Percentiles rank a stretch among this genome's conserved stretches.
Conservation (phyloP, 2,113 vertebrate genomes). For the Neodontobutis hainanensis region DNA sequence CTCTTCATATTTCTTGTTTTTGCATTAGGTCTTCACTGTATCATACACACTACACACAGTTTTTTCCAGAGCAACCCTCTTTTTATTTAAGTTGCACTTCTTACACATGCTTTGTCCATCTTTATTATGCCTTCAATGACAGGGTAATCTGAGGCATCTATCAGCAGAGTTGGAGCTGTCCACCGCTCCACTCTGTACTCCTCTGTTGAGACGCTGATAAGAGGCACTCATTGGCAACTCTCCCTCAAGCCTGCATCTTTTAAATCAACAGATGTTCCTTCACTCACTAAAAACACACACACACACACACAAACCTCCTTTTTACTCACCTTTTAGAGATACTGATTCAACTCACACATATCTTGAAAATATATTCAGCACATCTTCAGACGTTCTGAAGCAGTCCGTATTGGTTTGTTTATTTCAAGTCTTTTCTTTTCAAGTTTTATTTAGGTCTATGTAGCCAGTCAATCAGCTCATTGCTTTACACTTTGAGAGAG, state of each 20-base stretch:
- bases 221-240: conserved; percentile 64
- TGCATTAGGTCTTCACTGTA: conserved; percentile 35
- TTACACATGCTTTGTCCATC: background rate
- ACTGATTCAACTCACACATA: conserved; percentile 48
- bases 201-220: conserved; percentile 69
- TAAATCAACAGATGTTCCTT: conserved; percentile 72
- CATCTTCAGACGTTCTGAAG: conserved; percentile 57
- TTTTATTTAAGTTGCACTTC: background rate
- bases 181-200: conserved; percentile 49
- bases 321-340: conserved; percentile 62
- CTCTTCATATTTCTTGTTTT: conserved; percentile 20
- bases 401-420: conserved; percentile 40
- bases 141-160: conserved; percentile 68
- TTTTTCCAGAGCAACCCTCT: conserved; percentile 14
- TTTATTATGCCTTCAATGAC: conserved; percentile 31
- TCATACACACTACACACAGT: conserved; percentile 25
- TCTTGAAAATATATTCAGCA: conserved; percentile 39
- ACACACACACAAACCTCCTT: conserved; percentile 38
- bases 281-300: conserved; percentile 39
- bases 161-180: conserved; percentile 57
- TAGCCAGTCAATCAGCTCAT: conserved; percentile 26
- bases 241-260: conserved; percentile 67
- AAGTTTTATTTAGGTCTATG: conserved; percentile 15
- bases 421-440: conserved; percentile 38
- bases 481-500: conserved; percentile 31